These are phyloP conservation scores for Speoplatyrhinus poulsoni DNA, from an alignment of 2,113 vertebrate species.

Conservation along the genomic window DNA sequence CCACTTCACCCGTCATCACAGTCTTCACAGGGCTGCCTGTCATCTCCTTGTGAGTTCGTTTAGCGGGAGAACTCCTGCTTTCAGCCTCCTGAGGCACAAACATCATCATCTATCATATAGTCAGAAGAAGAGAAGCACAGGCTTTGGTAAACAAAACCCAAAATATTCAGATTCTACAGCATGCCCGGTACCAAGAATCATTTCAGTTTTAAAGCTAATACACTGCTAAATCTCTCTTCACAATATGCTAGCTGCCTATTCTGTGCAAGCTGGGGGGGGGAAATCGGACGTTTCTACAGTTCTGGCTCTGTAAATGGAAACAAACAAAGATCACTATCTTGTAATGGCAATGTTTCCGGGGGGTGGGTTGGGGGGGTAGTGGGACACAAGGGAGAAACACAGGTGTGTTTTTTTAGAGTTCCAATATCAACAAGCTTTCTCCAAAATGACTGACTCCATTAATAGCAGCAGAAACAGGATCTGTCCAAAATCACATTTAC, in stretches of 20 bases:
- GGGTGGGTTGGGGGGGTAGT: too few relatives aligned
- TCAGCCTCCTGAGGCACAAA: conserved; percentile 35
- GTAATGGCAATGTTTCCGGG: too few relatives aligned
- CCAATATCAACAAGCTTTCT: too few relatives aligned
- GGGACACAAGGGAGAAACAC: too few relatives aligned
- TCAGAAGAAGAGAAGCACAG: background rate
- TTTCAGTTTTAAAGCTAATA: conserved; percentile 12
- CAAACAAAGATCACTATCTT: too few relatives aligned
- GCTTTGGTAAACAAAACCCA: conserved; percentile 10
- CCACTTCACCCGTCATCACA: background rate
- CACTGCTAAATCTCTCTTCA: background rate
- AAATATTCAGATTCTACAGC: conserved; percentile 9
- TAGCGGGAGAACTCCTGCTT: conserved; percentile 47
- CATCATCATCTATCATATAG: background rate
- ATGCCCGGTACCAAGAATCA: background rate
- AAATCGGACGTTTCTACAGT: too few relatives aligned
- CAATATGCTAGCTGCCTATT: too few relatives aligned
- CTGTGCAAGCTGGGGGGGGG: too few relatives aligned
- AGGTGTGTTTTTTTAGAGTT: too few relatives aligned
- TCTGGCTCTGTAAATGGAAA: too few relatives aligned
- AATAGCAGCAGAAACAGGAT: conserved; percentile 16
- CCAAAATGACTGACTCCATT: too few relatives aligned
- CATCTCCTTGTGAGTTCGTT: conserved; percentile 62
- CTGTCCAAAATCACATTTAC: conserved; percentile 46
- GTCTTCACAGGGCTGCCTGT: conserved; percentile 15